Conservation (phyloP, 92 coral and sea anemone genomes). For the Palythoa heliodiscus region DNA sequence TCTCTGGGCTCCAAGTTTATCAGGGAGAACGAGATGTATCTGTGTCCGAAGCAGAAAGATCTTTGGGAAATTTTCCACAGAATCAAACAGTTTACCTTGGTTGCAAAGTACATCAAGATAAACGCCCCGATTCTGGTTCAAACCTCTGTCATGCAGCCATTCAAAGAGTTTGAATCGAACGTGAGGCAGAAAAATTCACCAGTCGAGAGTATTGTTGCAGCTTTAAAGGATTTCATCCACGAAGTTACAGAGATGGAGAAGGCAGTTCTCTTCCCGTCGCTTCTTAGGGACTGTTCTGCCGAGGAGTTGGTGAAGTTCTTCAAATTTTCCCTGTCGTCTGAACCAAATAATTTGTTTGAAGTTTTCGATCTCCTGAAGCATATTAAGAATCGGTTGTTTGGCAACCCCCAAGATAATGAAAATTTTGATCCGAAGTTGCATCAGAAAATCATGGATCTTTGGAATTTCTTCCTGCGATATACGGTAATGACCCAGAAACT, state of each 20-base stretch:
- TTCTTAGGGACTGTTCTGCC: constrained; percentile 60
- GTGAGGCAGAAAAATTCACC: constrained; percentile 23
- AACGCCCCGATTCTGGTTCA: constrained; percentile 48
- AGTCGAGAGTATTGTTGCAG: constrained; percentile 55
- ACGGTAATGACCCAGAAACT: constrained; percentile 65
- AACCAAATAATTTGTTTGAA: constrained; percentile 61
- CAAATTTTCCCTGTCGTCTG: constrained; percentile 26
- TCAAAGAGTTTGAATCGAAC: constrained; percentile 61
- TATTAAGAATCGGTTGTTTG: constrained; percentile 64
- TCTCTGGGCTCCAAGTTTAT: constrained; percentile 54
- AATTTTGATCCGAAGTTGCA: constrained; percentile 66
- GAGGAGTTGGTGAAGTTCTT: constrained; percentile 47
- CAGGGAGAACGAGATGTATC: constrained; percentile 58
- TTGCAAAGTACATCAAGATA: constrained; percentile 67
- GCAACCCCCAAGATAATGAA: constrained; percentile 55
- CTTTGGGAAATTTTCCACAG: constrained; percentile 65
- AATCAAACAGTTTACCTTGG: constrained; percentile 65
- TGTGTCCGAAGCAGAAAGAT: constrained; percentile 59
- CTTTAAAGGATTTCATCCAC: constrained; percentile 63
- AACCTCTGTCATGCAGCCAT: constrained; percentile 62
- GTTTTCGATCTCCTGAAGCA: constrained; percentile 66
- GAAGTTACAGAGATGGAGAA: constrained; percentile 83
- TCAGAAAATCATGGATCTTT: constrained; percentile 60
- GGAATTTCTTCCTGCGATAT: constrained; percentile 55
- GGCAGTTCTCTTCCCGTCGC: constrained; percentile 77